Evolutionary conservation across 2,113 vertebrate genomes (phyloP).

Genomic region (Egretta garzetta): DNA sequence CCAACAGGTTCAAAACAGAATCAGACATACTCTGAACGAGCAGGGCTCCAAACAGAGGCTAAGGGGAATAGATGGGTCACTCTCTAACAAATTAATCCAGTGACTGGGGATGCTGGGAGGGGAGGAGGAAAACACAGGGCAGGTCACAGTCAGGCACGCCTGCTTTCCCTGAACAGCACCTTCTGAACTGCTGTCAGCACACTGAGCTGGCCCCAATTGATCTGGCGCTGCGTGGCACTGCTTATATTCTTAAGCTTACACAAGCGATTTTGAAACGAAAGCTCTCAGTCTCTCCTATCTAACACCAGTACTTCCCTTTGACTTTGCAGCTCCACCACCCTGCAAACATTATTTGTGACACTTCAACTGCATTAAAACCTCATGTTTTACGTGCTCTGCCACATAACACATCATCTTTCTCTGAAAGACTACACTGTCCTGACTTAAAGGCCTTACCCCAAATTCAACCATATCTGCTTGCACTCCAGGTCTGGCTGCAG

Average conservation of each 20-base stretch:
- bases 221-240: neutral
- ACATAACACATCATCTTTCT: neutral
- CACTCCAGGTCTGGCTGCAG: constrained; percentile 95
- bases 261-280: neutral
- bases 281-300: neutral
- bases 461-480: constrained; percentile 94
- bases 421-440: neutral
- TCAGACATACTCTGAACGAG: neutral
- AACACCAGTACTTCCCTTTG: neutral
- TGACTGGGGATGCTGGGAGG: too few relatives aligned
- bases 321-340: neutral
- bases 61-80: neutral
- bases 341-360: neutral
- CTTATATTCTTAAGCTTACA: neutral
- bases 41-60: neutral
- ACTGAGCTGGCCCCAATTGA: neutral
- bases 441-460: constrained; percentile 81
- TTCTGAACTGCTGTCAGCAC: neutral
- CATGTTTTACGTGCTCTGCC: neutral
- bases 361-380: neutral
- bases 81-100: neutral
- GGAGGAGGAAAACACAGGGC: neutral
- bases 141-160: neutral
- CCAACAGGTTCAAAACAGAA: neutral
- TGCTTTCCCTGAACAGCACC: neutral